Conservation (phyloP, 2,888 invertebrate species). For the Theodoxus fluviatilis region DNA sequence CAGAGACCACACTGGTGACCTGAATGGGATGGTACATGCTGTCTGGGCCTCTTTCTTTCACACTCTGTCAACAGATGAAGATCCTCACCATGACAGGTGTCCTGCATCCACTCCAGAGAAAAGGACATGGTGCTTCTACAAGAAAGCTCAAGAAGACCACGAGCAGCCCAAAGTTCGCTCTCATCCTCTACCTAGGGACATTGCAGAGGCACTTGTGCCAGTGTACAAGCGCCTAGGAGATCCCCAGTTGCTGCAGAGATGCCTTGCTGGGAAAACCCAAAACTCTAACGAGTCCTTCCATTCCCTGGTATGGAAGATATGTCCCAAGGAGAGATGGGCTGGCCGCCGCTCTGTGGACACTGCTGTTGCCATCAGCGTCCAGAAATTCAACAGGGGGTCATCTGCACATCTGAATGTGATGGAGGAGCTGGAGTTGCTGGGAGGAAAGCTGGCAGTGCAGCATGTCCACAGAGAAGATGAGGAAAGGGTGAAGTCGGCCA, state of each 20-base stretch:
- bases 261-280: slow-evolving; percentile 9
- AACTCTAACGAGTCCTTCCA: slow-evolving; percentile 13
- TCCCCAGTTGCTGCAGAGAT: slow-evolving; percentile 3
- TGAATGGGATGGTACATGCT: slow-evolving; percentile 4
- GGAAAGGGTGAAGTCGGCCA: not conserved
- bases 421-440: not conserved
- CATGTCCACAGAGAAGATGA: not conserved
- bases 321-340: slow-evolving; percentile 8
- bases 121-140: slow-evolving; percentile 14
- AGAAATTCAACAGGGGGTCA: slow-evolving; percentile 4
- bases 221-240: slow-evolving; percentile 13
- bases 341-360: not conserved
- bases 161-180: too few relatives aligned
- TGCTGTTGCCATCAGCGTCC: slow-evolving; percentile 15
- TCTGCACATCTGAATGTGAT: not conserved
- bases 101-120: not conserved
- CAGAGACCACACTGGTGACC: slow-evolving; percentile 2
- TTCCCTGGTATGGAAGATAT: not conserved
- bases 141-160: not conserved
- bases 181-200: slow-evolving; percentile 13
- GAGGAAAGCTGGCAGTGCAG: not conserved
- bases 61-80: not conserved
- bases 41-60: not conserved
- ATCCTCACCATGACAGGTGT: slow-evolving; percentile 6
- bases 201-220: not conserved